Conservation (phyloP, 2,797 vertebrate species). For the Cirrhinus mrigala region DNA sequence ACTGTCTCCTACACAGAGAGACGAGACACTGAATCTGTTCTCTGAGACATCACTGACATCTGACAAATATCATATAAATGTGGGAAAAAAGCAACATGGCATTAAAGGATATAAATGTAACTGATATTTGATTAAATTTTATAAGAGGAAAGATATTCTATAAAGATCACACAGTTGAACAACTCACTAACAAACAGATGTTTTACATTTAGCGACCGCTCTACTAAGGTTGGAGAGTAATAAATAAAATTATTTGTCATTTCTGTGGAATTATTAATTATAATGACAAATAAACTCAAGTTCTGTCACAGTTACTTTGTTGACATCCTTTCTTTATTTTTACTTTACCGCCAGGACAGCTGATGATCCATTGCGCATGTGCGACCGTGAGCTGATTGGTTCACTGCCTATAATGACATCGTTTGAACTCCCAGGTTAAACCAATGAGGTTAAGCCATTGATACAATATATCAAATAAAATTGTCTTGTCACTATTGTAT, state of each 20-base stretch:
- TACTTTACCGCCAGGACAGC: not conserved
- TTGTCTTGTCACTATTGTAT: too few species aligned
- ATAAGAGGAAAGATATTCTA: not conserved
- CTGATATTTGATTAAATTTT: accelerated
- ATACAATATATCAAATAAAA: not conserved
- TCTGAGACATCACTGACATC: slow-evolving; percentile 65
- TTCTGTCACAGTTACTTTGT: not conserved
- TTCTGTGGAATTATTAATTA: not conserved
- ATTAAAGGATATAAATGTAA: accelerated
- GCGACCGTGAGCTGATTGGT: not conserved
- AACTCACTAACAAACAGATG: not conserved
- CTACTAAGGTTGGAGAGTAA: not conserved
- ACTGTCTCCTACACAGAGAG: slow-evolving; percentile 68
- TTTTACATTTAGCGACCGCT: too few species aligned
- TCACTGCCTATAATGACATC: not conserved
- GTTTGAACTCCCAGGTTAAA: not conserved
- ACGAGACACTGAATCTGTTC: slow-evolving; percentile 52
- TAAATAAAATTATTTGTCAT: not conserved
- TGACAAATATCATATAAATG: not conserved
- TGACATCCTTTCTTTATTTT: not conserved
- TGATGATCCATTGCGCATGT: not conserved
- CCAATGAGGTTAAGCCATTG: not conserved
- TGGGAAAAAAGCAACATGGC: too few species aligned
- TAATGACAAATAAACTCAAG: not conserved
- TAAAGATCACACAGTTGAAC: not conserved